Percentiles rank a stretch among this genome's conserved stretches.
phyloP scores from a whole-genome alignment of 2,888 invertebrate species.

The Blera fallax region DNA sequence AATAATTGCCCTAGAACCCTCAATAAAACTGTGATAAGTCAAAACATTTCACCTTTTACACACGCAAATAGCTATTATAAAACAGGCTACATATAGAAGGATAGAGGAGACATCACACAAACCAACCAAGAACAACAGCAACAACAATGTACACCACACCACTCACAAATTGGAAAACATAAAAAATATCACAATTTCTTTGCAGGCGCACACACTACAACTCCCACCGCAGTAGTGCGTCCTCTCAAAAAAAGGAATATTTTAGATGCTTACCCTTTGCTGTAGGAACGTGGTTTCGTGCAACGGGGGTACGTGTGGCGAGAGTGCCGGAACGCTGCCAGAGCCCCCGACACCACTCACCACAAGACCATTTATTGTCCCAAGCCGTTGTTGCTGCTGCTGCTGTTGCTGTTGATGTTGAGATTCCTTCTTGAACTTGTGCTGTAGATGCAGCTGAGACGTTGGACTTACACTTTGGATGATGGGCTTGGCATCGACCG shows the following conservation, averaged over 20 bases:
- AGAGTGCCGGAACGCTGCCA: constrained; percentile 74
- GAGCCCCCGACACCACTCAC: constrained; percentile 75
- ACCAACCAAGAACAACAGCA: background rate
- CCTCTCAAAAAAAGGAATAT: constrained; percentile 79
- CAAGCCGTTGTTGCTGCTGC: constrained; percentile 69
- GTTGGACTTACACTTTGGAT: constrained; percentile 91
- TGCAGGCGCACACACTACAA: constrained; percentile 50
- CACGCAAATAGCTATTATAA: background rate
- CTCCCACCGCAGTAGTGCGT: constrained; percentile 74
- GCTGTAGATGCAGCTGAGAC: constrained; percentile 44
- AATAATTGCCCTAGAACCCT: background rate
- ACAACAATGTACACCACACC: constrained; percentile 10
- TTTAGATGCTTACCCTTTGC: constrained; percentile 90
- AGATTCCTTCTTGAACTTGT: constrained; percentile 42
- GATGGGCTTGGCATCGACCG: constrained; percentile 85
- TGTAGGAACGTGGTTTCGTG: constrained; percentile 87
- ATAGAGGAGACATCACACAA: background rate
- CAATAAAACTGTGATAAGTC: background rate
- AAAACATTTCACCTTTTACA: background rate
- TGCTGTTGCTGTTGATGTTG: constrained; percentile 43
- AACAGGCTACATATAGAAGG: background rate
- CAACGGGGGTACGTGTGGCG: constrained; percentile 77
- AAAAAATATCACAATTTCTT: constrained; percentile 72
- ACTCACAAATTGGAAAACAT: constrained; percentile 64
- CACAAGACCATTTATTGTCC: constrained; percentile 64